phyloP scores from a whole-genome alignment of 2,113 vertebrate genomes.

The Rhinolophus sinicus region DNA sequence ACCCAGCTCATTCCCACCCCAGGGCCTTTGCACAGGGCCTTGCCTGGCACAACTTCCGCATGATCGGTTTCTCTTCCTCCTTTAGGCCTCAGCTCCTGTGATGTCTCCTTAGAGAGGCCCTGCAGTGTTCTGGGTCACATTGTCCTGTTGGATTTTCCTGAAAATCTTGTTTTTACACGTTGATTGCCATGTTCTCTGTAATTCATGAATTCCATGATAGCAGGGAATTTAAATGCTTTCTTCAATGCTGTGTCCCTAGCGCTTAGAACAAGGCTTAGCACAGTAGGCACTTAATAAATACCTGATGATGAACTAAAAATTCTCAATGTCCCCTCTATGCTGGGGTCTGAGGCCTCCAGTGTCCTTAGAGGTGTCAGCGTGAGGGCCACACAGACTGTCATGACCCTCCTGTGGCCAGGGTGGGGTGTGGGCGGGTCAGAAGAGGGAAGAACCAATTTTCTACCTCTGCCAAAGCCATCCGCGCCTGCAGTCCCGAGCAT shows the following conservation, averaged over 20 bases:
- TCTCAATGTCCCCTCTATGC: not conserved
- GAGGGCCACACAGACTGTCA: not conserved
- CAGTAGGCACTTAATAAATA: not conserved
- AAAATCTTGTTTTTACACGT: not conserved
- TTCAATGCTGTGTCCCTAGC: not conserved
- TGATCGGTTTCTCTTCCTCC: not conserved
- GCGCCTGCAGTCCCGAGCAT: not conserved
- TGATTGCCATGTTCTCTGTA: not conserved
- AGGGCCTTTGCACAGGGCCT: not conserved
- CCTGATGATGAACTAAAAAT: constrained; percentile 10
- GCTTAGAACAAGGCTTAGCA: not conserved
- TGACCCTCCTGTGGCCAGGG: no score
- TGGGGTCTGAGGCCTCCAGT: not conserved
- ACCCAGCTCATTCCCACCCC: not conserved
- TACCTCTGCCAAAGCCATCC: not conserved
- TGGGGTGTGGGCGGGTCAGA: not conserved
- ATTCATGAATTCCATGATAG: not conserved
- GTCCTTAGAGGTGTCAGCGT: not conserved
- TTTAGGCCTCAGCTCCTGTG: not conserved
- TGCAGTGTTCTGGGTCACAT: not conserved
- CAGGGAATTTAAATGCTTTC: not conserved
- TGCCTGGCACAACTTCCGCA: not conserved
- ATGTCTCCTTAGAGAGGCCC: not conserved
- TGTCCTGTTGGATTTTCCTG: not conserved
- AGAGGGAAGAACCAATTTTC: not conserved